phyloP scores from a whole-genome alignment of 1,140 invertebrate species.

The Plectrocnemia conspersa region DNA sequence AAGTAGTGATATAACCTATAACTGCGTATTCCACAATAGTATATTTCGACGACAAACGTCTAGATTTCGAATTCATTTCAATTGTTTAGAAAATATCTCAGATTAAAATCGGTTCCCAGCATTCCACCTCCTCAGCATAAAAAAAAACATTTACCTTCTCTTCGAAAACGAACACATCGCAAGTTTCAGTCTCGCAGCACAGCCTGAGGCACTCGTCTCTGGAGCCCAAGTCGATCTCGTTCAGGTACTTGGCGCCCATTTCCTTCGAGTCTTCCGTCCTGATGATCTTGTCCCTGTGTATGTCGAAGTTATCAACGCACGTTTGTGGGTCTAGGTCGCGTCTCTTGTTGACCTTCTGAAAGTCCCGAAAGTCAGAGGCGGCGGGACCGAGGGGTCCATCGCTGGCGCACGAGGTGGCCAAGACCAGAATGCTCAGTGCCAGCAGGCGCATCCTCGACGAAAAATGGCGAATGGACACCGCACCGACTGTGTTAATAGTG shows the following conservation, averaged over 20 bases:
- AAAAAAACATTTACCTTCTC: slow-evolving; percentile 63
- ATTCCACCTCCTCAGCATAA: neutral
- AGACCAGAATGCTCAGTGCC: slow-evolving; percentile 1
- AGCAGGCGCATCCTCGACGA: neutral
- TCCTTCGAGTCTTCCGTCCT: slow-evolving; percentile 80
- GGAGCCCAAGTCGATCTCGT: slow-evolving; percentile 73
- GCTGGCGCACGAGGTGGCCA: neutral
- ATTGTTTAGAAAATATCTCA: too few species aligned
- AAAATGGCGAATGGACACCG: neutral
- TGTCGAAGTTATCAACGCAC: slow-evolving; percentile 68
- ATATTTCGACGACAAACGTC: too few species aligned
- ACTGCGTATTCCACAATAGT: too few species aligned
- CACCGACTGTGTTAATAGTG: neutral
- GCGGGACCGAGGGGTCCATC: neutral
- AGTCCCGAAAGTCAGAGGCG: neutral
- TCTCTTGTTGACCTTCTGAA: slow-evolving; percentile 27
- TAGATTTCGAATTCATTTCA: too few species aligned
- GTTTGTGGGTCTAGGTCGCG: slow-evolving; percentile 48
- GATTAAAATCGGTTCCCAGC: too few species aligned
- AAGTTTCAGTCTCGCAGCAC: slow-evolving; percentile 80
- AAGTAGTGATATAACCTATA: too few species aligned
- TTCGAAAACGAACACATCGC: slow-evolving; percentile 90
- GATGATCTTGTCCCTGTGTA: slow-evolving; percentile 86
- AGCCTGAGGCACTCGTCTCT: slow-evolving; percentile 76
- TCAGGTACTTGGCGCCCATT: slow-evolving; percentile 84